Conservation (phyloP, 2,113 vertebrate genomes). For the Geococcyx californianus region DNA sequence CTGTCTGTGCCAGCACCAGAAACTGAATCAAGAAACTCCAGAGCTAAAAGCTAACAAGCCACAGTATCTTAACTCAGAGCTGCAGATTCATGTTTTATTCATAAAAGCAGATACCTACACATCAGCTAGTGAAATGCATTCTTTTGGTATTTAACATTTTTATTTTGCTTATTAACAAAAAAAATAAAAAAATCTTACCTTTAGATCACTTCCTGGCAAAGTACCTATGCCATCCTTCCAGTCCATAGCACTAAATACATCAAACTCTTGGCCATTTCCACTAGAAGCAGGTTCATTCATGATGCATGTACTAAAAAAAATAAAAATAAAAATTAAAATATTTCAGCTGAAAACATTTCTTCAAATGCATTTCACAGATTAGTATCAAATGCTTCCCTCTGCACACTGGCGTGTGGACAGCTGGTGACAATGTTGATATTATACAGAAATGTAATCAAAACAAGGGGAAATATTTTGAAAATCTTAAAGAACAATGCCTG, state of each 20-base stretch:
- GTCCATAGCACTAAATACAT: slow-evolving; percentile 95
- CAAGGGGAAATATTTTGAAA: background rate
- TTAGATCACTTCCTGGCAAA: slow-evolving; percentile 93
- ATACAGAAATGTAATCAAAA: background rate
- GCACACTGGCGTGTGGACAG: background rate
- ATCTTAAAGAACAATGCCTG: background rate
- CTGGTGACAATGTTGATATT: background rate
- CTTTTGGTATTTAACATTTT: slow-evolving; percentile 47
- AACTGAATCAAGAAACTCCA: slow-evolving; percentile 24
- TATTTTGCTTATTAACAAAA: slow-evolving; percentile 33
- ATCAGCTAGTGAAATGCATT: background rate
- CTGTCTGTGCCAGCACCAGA: slow-evolving; percentile 10
- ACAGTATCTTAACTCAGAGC: slow-evolving; percentile 27
- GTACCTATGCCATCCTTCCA: slow-evolving; percentile 98
- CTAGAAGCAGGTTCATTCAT: slow-evolving; percentile 82
- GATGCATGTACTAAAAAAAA: slow-evolving; percentile 57
- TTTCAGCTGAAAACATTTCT: background rate
- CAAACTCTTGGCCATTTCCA: slow-evolving; percentile 86
- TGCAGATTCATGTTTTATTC: slow-evolving; percentile 32
- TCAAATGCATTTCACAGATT: background rate
- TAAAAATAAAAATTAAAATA: background rate
- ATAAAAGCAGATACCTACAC: slow-evolving; percentile 35
- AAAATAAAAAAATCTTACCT: slow-evolving; percentile 71
- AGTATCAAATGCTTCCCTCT: background rate
- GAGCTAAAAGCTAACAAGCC: slow-evolving; percentile 38